Base-by-base conservation (phyloP, 2,113 vertebrate genomes). In the Laterallus jamaicensis region DNA sequence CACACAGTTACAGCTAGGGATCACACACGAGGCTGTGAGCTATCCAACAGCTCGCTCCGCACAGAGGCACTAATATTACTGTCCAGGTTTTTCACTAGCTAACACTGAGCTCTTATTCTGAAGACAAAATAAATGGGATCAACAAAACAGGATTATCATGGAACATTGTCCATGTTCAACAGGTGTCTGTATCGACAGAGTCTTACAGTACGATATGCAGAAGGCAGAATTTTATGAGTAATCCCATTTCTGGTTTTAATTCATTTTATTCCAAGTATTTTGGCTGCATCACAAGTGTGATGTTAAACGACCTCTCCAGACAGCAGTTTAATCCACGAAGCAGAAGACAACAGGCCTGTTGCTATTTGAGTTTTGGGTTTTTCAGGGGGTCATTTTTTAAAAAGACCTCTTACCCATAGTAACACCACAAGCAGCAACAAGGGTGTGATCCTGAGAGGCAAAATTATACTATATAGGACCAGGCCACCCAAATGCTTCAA, bases 331-430 rank as follows among this genome's bases (percentile, higher is more conserved):
- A n/a, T 7, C 28, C 54, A 55, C 37, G n/a, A 70, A 59, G 39
- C 20, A 24, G 14, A 67, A 69, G 22, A 32, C 40, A 86, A 54
- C 12, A 54, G 47, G 5, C 54, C 29, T 70, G 5, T 28, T 5
- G 28, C 14, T 25, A 17, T 47, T 14, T 26, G 52, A 21, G 49
- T 22, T 49, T 49, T 22, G 49, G 49, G 49, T 49, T 49, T 49
- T 49, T 47, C 42, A 17, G 49, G 52, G 1, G 4, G 0, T 7
- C 26, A 7, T 52, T 26, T 66, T 49, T 44, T 9, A 6, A 54
- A 76, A 71, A 49, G 22, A 22, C 49, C 24, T 56, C 50, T 56
- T 22, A 40, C 25, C 25, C 47, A 42, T 1, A 39, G 15, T 19
- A 95, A 24, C 15, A 68, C 88, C 3, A 18, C 15, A 82, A 88